Conservation (phyloP, 2,797 vertebrate genomes). For the Schizothorax lantsangensis region DNA sequence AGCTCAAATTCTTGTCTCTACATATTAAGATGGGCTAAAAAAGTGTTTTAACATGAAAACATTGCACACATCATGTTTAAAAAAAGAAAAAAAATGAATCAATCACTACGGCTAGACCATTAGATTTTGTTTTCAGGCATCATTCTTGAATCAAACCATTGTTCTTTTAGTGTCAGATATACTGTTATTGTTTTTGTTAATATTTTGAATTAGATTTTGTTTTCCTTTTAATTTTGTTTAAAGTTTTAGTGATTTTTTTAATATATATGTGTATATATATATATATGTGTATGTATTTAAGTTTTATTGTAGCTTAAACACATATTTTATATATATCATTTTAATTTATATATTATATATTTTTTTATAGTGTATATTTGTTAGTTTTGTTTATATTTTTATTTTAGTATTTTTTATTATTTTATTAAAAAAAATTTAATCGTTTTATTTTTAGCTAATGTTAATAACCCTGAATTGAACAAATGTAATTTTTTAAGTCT, state of each 20-base stretch:
- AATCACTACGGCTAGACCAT: no score
- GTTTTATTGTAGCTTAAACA: no score
- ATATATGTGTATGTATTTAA: no score
- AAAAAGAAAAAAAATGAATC: no score
- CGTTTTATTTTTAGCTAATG: background rate
- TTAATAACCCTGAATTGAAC: background rate
- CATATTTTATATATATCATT: no score
- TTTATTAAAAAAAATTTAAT: no score
- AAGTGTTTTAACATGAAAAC: background rate
- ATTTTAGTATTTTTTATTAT: no score
- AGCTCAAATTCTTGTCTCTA: background rate
- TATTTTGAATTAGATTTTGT: background rate
- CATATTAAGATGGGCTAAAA: background rate
- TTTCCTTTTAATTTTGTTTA: background rate
- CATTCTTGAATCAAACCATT: background rate
- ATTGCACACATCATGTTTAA: background rate
- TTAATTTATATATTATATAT: no score
- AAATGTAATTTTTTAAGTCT: background rate
- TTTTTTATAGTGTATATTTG: no score
- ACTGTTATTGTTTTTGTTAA: background rate
- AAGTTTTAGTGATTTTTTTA: no score
- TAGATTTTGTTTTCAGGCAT: background rate
- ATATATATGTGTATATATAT: no score
- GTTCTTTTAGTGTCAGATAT: background rate
- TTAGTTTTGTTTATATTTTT: no score